phyloP scores from a whole-genome alignment of 1,140 invertebrate species.

The Gryon sp. region DNA sequence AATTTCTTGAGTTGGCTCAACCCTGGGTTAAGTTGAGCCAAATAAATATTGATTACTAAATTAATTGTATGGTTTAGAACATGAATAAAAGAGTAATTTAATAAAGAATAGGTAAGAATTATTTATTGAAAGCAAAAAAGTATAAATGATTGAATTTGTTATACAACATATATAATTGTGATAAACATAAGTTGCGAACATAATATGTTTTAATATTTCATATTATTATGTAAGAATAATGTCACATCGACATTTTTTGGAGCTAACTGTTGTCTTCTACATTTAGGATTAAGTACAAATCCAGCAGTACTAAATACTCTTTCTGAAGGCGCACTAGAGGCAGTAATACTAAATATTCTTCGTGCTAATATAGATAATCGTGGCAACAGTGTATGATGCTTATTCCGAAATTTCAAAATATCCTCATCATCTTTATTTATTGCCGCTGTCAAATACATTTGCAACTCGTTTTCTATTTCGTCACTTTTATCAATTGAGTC shows the following conservation, averaged over 20 bases:
- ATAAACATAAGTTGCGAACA: too few species aligned
- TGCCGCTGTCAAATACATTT: background rate
- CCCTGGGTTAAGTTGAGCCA: too few species aligned
- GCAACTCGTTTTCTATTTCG: background rate
- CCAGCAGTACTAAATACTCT: conserved; percentile 4
- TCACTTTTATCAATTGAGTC: background rate
- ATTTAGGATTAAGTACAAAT: conserved; percentile 4
- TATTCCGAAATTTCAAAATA: background rate
- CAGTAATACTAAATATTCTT: conserved; percentile 1
- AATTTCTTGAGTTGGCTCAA: too few species aligned
- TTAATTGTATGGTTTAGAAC: too few species aligned
- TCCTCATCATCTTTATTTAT: background rate
- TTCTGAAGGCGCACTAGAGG: conserved; percentile 4
- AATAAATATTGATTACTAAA: too few species aligned
- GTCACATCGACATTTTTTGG: conserved; percentile 15
- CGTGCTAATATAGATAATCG: background rate
- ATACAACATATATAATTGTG: too few species aligned
- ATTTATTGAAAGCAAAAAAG: too few species aligned
- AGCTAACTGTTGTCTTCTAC: background rate
- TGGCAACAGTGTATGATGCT: background rate
- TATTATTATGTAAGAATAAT: conserved; percentile 10
- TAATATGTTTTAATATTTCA: background rate
- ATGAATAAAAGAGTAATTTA: too few species aligned
- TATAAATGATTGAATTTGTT: too few species aligned
- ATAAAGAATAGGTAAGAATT: too few species aligned